A percentile compares a stretch with the other conserved stretches of the same genome.
Conservation (phyloP, 1,140 invertebrate species). For the Hypsibius dujardini region DNA sequence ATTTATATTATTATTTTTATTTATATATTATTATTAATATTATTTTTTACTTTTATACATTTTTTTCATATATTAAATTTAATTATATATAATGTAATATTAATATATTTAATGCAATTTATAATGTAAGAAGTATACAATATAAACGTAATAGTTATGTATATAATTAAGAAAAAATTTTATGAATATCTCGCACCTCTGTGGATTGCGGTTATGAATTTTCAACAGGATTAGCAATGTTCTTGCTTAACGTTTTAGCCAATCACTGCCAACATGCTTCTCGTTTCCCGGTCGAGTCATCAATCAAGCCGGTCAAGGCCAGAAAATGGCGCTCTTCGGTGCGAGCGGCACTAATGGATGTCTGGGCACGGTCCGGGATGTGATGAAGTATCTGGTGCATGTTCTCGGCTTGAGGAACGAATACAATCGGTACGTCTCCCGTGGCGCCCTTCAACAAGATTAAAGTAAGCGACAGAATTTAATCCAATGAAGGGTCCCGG, state of each 20-base stretch:
- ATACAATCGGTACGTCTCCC: not conserved
- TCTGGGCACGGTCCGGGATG: not conserved
- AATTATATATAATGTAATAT: too few species aligned
- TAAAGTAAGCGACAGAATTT: not conserved
- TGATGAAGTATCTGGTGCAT: not conserved
- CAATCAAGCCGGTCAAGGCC: not conserved
- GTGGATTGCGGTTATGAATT: too few species aligned
- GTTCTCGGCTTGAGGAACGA: not conserved
- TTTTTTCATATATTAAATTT: too few species aligned
- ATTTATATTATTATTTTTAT: too few species aligned
- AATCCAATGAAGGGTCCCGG: not conserved
- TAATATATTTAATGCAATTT: too few species aligned
- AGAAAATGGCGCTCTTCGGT: constrained; percentile 3
- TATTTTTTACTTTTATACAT: too few species aligned
- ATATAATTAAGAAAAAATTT: too few species aligned
- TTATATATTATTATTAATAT: too few species aligned
- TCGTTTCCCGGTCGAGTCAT: not conserved
- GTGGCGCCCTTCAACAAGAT: not conserved
- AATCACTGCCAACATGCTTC: not conserved
- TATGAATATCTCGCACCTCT: too few species aligned
- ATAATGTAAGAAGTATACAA: too few species aligned
- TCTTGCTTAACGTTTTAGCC: not conserved
- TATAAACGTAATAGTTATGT: too few species aligned
- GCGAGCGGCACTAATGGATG: not conserved
- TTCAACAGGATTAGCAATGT: not conserved